Evolutionary conservation across 2,888 invertebrate genomes (phyloP), one percentile per base, ranked within the genome.

Genomic region (Caenorhabditis wallacei): DNA sequence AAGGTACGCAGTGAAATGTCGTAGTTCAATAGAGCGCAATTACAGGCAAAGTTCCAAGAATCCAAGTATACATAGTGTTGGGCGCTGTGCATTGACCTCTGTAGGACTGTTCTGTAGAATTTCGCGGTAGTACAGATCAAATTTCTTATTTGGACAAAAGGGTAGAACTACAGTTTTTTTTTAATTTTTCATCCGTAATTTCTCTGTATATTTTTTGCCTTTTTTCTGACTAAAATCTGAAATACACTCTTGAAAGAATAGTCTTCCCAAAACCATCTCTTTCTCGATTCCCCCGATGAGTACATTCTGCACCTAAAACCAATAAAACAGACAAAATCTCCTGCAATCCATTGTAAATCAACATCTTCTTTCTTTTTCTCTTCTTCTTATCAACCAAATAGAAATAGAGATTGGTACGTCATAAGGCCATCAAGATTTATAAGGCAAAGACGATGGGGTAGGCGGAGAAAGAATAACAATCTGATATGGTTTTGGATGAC

Each of bases 361-460:
- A 3, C 30, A 30, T 30, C 30, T 11, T 40, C 59, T 8, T 5
- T 24, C 11, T n/a, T 35, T 57, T 8, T 57, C 57, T 18, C 35
- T n/a, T n/a, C n/a, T n/a, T n/a, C 5, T 22, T 18, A 59, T 59
- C 59, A 59, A 59, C 22, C 46, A 40, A 40, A 40, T 40, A 10
- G 40, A 40, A 13, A 40, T 4, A 40, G 40, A 37, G 40, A 13
- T 57, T 37, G 24, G 20, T 63, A 66, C 64, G 64, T 66, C 26
- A 51, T 51, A 66, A 66, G 64, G 64, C 64, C 64, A 66, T 18
- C 35, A 35, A 51, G 61, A 61, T 40, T 43, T 18, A 43, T 11
- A 16, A 40, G 40, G 40, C 7, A 11, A 18, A 51, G 13, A 51
- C 2, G 22, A 51, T 20, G 51, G 51, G 20, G 20, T 13, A 51